phyloP scores from a whole-genome alignment of 1,140 invertebrate genomes.

The Brevipalpus yothersi region DNA sequence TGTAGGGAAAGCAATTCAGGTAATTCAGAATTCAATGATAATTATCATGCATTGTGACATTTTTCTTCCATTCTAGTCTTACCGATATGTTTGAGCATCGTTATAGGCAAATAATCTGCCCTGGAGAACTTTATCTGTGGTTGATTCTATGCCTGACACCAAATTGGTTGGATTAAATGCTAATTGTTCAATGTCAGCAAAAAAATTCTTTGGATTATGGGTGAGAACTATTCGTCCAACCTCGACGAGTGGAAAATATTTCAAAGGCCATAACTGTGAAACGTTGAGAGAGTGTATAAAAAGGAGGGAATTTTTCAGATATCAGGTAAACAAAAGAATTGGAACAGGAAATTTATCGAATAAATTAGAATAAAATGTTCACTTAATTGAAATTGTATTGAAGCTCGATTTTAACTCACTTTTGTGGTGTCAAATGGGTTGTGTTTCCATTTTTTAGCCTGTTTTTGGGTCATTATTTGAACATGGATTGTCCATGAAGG shows the following conservation, averaged over 20 bases:
- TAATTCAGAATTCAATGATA: no score
- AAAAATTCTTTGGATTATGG: conserved; percentile 73
- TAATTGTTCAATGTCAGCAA: conserved; percentile 71
- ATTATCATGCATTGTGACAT: no score
- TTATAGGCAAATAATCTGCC: conserved; percentile 62
- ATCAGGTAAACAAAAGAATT: no score
- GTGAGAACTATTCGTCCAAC: conserved; percentile 75
- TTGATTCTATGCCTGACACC: conserved; percentile 66
- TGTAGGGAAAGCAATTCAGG: not conserved
- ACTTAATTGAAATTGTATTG: not conserved
- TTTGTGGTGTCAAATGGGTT: conserved; percentile 86
- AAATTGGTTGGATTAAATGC: conserved; percentile 78
- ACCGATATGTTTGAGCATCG: conserved; percentile 76
- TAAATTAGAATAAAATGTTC: no score
- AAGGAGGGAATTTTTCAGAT: no score
- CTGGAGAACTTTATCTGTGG: conserved; percentile 84
- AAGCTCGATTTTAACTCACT: conserved; percentile 15
- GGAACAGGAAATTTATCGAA: no score
- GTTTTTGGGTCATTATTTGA: conserved; percentile 30
- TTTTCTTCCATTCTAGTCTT: not conserved
- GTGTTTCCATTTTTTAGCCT: conserved; percentile 34
- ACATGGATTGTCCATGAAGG: conserved; percentile 56
- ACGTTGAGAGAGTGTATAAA: not conserved
- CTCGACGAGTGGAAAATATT: conserved; percentile 62
- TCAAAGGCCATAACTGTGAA: conserved; percentile 25